These are phyloP conservation scores for Sus scrofa DNA, from an alignment of 2,113 vertebrate genomes.

Conservation along the genomic window T2T-Sscrofa CM000830.6:101946501-101947000, in stretches of 20 bases:
- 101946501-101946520: too few species aligned
- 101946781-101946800: background rate
- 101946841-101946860: conserved; percentile 4
- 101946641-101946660: too few species aligned
- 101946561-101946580: too few species aligned
- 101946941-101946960: background rate
- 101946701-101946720: too few species aligned
- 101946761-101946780: background rate
- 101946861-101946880: background rate
- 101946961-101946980: background rate
- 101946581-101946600: too few species aligned
- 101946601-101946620: too few species aligned
- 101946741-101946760: background rate
- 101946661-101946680: too few species aligned
- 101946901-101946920: background rate
- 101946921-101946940: background rate
- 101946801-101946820: background rate
- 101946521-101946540: too few species aligned
- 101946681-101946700: too few species aligned
- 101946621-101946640: too few species aligned
- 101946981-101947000: background rate
- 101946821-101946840: background rate
- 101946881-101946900: background rate
- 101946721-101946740: background rate
- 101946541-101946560: too few species aligned